phyloP scores from a whole-genome alignment of 2,888 invertebrate genomes.

The Microctonus hyperodae region DNA sequence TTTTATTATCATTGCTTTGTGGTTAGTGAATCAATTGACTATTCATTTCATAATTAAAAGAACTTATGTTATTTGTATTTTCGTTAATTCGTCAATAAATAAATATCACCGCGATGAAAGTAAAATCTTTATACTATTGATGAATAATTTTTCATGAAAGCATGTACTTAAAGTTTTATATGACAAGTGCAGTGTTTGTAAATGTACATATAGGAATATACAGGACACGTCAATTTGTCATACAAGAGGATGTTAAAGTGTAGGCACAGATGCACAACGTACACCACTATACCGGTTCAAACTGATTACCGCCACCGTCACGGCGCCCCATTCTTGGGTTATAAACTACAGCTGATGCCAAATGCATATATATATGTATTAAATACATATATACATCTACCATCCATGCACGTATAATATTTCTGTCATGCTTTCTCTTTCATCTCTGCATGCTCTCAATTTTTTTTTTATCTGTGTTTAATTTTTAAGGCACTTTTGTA shows the following conservation, averaged over 20 bases:
- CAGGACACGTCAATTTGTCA: constrained; percentile 16
- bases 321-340: constrained; percentile 51
- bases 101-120: background rate
- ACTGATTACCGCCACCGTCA: constrained; percentile 51
- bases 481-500: background rate
- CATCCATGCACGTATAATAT: constrained; percentile 31
- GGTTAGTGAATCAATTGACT: no score
- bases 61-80: no score
- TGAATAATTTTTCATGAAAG: background rate
- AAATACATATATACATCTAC: background rate
- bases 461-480: constrained; percentile 2
- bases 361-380: constrained; percentile 36
- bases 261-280: constrained; percentile 50
- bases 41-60: no score
- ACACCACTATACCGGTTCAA: constrained; percentile 44
- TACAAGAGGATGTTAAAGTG: constrained; percentile 31
- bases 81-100: no score
- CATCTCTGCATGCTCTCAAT: constrained; percentile 8
- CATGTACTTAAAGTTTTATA: background rate
- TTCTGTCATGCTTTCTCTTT: constrained; percentile 30
- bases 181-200: background rate
- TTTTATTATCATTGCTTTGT: no score
- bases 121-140: background rate
- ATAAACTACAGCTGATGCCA: constrained; percentile 60
- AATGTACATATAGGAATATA: background rate